Evolutionary conservation across 2,797 vertebrate species (phyloP).

Genomic region (Cyclopterus lumpus): DNA sequence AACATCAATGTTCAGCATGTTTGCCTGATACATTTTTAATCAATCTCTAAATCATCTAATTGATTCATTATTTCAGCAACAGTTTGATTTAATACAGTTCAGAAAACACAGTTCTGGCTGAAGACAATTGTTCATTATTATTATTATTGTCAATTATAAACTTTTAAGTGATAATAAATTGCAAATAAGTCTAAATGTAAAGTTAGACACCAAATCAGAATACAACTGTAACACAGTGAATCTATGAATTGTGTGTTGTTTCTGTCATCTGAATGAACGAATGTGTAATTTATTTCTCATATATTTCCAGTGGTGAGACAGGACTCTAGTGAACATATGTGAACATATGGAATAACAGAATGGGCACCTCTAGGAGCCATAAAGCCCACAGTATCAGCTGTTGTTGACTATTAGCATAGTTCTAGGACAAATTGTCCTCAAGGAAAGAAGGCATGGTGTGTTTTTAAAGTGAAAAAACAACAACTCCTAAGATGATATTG

Average conservation of each 20-base stretch:
- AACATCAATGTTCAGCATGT: neutral
- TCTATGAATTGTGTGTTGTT: neutral
- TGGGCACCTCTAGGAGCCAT: neutral
- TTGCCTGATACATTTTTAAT: neutral
- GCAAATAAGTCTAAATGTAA: neutral
- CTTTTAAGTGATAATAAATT: neutral
- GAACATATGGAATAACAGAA: neutral
- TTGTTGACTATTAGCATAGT: constrained; percentile 23
- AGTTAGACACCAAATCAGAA: neutral
- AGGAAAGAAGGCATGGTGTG: neutral
- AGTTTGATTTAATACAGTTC: neutral
- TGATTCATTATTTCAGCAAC: neutral
- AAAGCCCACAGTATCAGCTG: constrained; percentile 11
- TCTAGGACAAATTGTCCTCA: constrained; percentile 23
- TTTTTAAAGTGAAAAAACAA: neutral
- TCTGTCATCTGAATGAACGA: neutral
- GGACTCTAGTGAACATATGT: neutral
- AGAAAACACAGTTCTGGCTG: too few relatives aligned
- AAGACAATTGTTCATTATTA: too few relatives aligned
- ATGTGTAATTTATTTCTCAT: neutral
- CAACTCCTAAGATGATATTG: neutral
- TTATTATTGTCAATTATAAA: too few relatives aligned
- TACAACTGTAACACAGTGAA: neutral
- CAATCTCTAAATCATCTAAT: neutral
- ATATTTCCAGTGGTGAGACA: neutral